These are phyloP conservation scores for Apistogramma diplotaenia DNA, from an alignment of 2,113 vertebrate species.

Conservation along the genomic window DNA sequence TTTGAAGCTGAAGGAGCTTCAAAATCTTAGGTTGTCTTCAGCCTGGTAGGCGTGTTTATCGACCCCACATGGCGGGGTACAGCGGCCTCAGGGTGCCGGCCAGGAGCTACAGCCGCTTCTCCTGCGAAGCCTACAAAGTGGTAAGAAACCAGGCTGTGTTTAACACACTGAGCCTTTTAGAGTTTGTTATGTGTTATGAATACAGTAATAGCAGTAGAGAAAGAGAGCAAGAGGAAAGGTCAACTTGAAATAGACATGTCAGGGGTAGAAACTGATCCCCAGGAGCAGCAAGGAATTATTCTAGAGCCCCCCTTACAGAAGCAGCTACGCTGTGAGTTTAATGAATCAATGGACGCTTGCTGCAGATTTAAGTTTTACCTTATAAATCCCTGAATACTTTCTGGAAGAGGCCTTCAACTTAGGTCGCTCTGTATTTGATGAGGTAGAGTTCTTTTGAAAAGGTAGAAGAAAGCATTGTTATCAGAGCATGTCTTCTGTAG, in stretches of 20 bases:
- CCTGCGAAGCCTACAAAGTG: conserved; percentile 84
- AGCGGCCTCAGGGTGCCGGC: conserved; percentile 73
- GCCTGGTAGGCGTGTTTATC: not conserved
- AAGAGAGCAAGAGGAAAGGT: conserved; percentile 27
- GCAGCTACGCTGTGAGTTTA: conserved; percentile 3
- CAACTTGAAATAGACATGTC: conserved; percentile 60
- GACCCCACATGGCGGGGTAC: conserved; percentile 74
- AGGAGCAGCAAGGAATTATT: conserved; percentile 36
- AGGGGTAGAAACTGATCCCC: conserved; percentile 24
- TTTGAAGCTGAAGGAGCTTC: conserved; percentile 18
- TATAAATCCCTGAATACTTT: conserved; percentile 2
- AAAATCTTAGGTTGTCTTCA: not conserved
- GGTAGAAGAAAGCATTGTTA: conserved; percentile 26
- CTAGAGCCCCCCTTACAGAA: not conserved
- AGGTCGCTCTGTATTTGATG: not conserved
- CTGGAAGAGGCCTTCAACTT: conserved; percentile 1
- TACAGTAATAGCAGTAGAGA: not conserved
- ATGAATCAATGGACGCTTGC: not conserved
- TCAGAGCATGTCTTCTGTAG: conserved; percentile 15
- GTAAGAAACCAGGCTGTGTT: conserved; percentile 74
- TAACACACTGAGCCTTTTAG: not conserved
- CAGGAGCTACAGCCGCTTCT: conserved; percentile 83
- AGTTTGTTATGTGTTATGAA: not conserved
- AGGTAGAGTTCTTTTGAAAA: conserved; percentile 28
- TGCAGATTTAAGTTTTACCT: not conserved